phyloP scores from a whole-genome alignment of 2,888 invertebrate species.

The Diplazon laetatorius region DNA sequence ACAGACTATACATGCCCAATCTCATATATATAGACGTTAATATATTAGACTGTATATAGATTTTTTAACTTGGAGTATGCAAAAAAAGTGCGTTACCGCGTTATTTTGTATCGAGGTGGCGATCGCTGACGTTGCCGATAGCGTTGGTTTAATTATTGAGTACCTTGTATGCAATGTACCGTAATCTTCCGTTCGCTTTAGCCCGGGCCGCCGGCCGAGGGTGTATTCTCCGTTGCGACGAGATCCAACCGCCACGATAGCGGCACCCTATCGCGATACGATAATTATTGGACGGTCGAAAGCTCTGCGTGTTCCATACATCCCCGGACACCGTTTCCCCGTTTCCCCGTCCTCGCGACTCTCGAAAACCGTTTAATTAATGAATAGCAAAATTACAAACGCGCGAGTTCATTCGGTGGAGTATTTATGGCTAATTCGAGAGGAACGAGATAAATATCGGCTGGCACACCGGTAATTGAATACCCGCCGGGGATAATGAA shows the following conservation, averaged over 20 bases:
- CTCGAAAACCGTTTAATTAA: slow-evolving; percentile 63
- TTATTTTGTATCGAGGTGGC: slow-evolving; percentile 21
- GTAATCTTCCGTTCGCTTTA: slow-evolving; percentile 32
- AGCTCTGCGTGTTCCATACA: slow-evolving; percentile 23
- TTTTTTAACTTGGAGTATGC: too few relatives aligned
- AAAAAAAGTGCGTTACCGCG: slow-evolving; percentile 23
- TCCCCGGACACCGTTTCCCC: neutral
- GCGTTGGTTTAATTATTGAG: slow-evolving; percentile 34
- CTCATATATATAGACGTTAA: too few relatives aligned
- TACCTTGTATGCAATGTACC: slow-evolving; percentile 42
- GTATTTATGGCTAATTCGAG: slow-evolving; percentile 59
- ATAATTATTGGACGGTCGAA: slow-evolving; percentile 53
- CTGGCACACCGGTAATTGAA: slow-evolving; percentile 51
- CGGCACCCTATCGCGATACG: slow-evolving; percentile 31
- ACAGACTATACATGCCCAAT: too few relatives aligned
- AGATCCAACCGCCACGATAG: slow-evolving; percentile 14
- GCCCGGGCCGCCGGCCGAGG: neutral
- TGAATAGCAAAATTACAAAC: slow-evolving; percentile 63
- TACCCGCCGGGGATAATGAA: slow-evolving; percentile 45
- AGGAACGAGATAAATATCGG: slow-evolving; percentile 49
- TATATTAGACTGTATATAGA: too few relatives aligned
- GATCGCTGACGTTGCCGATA: slow-evolving; percentile 47
- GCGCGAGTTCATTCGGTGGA: slow-evolving; percentile 25
- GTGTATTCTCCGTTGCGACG: neutral
- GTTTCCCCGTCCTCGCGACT: neutral